Base-by-base conservation (phyloP, 1,140 invertebrate genomes). In the Anastrepha ludens region DNA sequence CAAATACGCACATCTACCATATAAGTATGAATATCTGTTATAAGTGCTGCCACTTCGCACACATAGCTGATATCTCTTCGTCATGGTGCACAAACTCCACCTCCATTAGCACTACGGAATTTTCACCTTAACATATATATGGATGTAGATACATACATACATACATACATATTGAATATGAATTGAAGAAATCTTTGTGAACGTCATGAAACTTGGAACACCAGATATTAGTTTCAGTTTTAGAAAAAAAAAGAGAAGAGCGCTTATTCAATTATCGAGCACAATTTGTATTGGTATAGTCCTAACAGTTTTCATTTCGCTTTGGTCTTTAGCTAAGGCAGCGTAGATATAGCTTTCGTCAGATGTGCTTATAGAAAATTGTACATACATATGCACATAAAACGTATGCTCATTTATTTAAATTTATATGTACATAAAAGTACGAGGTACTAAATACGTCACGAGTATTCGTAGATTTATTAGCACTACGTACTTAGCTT, bases 121-220 rank as follows among this genome's bases (percentile, higher is more conserved):
- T 74, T 74, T 47, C 44, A 74, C 67, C 67, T 47, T 44, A 67
- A 74, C 41, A 81, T 81, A 17, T 11, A 41, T 55, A 55, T n/a
- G 41, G 9, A 62, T 62, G 60, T 62, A 62, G 8, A 62, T 62
- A 62, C 5, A 13, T 62, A 62, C n/a, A 62, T 62, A 62, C 60
- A 62, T 17, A 62, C 15, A 17, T 62, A 62, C 15, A 62, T 62
- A 62, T 39, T 8, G 64, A 55, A 39, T 15, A 8, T 74, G 39
- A 44, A 41, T 17, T 74, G 39, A 15, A 29, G 41, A 74, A 41
- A 74, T 74, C 67, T 15, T 13, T 15, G 4, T 39, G 41, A 74
- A 74, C 67, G 41, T 74, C 11, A 44, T 74, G 67, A 17, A 41
- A 74, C 17, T 3, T 39, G 41, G 41, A 74, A 74, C 67, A 41